Evolutionary conservation across 2,113 vertebrate genomes (phyloP).

Genomic region (Vicugna pacos): DNA sequence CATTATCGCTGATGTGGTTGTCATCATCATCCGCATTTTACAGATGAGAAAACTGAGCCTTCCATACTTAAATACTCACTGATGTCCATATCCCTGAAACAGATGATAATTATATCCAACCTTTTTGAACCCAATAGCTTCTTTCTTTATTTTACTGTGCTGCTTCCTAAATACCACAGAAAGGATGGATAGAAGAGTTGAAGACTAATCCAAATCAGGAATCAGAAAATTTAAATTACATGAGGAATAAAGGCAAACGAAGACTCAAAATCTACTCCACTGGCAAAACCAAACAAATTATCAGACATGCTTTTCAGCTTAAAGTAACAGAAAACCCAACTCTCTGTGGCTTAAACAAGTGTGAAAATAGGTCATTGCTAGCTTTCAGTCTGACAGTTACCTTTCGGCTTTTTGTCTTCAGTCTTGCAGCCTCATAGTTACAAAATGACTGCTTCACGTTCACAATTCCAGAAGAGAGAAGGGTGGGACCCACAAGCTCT

Average conservation of each 20-base stretch:
- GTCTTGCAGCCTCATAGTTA: not conserved
- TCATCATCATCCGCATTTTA: not conserved
- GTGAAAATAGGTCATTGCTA: not conserved
- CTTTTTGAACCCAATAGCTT: not conserved
- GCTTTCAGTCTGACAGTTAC: not conserved
- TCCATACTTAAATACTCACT: not conserved
- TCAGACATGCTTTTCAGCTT: not conserved
- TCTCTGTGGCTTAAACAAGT: not conserved
- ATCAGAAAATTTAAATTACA: not conserved
- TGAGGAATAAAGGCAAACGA: not conserved
- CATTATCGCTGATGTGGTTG: not conserved
- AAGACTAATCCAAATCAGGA: not conserved
- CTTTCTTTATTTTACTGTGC: not conserved
- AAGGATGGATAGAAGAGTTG: not conserved
- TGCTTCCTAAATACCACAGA: not conserved
- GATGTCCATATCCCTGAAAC: not conserved
- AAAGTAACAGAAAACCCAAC: not conserved
- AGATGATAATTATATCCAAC: not conserved
- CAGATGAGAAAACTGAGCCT: not conserved
- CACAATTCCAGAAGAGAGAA: too few relatives aligned
- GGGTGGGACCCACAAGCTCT: not conserved
- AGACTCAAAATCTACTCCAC: not conserved
- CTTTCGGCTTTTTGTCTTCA: not conserved
- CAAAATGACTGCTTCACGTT: too few relatives aligned
- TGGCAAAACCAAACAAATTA: not conserved